Conservation (phyloP, 2,113 vertebrate genomes). For the Micromys minutus region DNA sequence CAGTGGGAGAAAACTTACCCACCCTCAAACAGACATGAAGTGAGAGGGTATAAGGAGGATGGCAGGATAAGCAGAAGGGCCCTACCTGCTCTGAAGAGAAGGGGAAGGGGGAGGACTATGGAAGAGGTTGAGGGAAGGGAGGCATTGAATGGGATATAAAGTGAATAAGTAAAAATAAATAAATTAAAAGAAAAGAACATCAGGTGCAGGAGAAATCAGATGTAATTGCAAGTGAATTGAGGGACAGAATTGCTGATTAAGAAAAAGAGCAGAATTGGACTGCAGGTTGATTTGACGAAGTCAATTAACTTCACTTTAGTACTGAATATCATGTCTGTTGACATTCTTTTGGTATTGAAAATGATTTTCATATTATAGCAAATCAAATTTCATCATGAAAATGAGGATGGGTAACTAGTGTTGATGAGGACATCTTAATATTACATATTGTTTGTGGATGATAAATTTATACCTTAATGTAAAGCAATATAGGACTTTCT, state of each 20-base stretch:
- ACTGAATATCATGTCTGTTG: not conserved
- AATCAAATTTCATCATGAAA: not conserved
- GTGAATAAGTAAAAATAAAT: no score
- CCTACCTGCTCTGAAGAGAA: no score
- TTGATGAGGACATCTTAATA: not conserved
- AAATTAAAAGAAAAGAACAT: not conserved
- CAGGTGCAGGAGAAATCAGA: not conserved
- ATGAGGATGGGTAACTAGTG: not conserved
- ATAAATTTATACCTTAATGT: not conserved
- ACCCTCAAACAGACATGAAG: no score
- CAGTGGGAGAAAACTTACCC: no score
- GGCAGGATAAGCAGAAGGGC: fast-evolving
- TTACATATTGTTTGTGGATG: no score
- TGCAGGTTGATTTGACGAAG: not conserved
- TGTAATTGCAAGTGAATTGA: not conserved
- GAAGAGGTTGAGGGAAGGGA: no score
- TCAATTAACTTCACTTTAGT: not conserved
- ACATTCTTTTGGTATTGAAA: not conserved
- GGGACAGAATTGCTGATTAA: not conserved
- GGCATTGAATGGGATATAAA: no score
- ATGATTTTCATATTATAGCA: not conserved
- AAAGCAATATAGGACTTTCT: not conserved
- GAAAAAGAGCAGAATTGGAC: not conserved
- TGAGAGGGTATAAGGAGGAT: no score
- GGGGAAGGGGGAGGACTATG: no score